A percentile compares a stretch with the other conserved stretches of the same genome.
Evolutionary conservation across 2,888 invertebrate species (phyloP).

Genomic region (Eugnorisma glareosa): DNA sequence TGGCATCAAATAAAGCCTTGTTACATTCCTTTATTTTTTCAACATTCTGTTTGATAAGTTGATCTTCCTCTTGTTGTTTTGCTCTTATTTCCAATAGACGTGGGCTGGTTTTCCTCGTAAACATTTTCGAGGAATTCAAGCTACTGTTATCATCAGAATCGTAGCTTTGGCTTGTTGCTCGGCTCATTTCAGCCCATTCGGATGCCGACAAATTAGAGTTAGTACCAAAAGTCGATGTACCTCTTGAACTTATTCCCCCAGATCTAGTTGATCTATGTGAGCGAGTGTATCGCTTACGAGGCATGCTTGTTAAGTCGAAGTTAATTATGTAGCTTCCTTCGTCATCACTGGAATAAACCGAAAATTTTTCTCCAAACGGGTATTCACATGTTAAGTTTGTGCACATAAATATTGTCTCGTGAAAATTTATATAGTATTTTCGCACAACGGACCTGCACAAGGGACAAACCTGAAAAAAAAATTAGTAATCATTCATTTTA

Average conservation of each 20-base stretch:
- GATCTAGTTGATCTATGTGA: slow-evolving; percentile 21
- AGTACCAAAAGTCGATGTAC: slow-evolving; percentile 46
- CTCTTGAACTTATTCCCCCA: background rate
- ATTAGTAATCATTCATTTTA: background rate
- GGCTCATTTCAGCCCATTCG: slow-evolving; percentile 76
- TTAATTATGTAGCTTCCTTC: slow-evolving; percentile 42
- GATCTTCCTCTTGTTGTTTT: slow-evolving; percentile 54
- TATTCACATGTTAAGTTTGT: slow-evolving; percentile 79
- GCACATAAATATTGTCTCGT: slow-evolving; percentile 82
- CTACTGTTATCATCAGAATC: slow-evolving; percentile 68
- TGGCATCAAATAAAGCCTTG: slow-evolving; percentile 61
- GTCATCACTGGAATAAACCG: slow-evolving; percentile 72
- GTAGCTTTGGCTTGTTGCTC: slow-evolving; percentile 64
- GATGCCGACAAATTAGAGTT: slow-evolving; percentile 70
- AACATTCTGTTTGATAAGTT: slow-evolving; percentile 69
- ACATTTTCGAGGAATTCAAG: slow-evolving; percentile 37
- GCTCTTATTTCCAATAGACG: slow-evolving; percentile 29
- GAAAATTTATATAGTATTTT: slow-evolving; percentile 77
- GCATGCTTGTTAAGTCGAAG: slow-evolving; percentile 61
- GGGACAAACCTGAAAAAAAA: slow-evolving; percentile 79
- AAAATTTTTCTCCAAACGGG: slow-evolving; percentile 80
- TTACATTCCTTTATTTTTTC: slow-evolving; percentile 73
- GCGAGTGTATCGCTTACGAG: slow-evolving; percentile 6
- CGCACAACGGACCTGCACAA: slow-evolving; percentile 75
- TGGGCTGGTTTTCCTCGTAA: slow-evolving; percentile 37